Evolutionary conservation across 2,888 invertebrate genomes (phyloP), one percentile per base, ranked within the genome.

Genomic region (Parascotia fuliginaria): DNA sequence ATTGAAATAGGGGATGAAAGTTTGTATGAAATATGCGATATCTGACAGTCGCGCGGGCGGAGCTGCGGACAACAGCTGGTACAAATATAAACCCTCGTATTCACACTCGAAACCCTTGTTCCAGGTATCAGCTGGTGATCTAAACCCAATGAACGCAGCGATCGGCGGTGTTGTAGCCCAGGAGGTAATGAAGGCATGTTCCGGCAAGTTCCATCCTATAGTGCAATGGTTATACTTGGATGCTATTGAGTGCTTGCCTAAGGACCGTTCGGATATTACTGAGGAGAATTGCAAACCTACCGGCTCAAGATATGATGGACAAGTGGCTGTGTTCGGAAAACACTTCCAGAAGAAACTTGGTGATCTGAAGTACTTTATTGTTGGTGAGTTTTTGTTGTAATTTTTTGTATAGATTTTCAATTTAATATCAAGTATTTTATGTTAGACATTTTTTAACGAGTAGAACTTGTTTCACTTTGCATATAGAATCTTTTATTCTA

Each of bases 101-200:
- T 5, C 19, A n/a, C n/a, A n/a, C n/a, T n/a, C n/a, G n/a, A n/a
- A n/a, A n/a, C n/a, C n/a, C n/a, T n/a, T n/a, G n/a, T n/a, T n/a
- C n/a, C 71, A 92, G 87, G 93, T 95, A 9, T 94, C 95, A 36
- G 88, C 95, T 3, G 98, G 98, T 1, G 95, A 96, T 74, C 84
- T 97, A 24, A 96, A 96, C 77, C 98, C 99, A 0, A 95, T 99
- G 90, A 97, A 98, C 79, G 98, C 98, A 0, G 96, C 97, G 0
- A 96, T 99, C 69, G 99, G 99, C 40, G 99, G 99, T 13, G 94
- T 99, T 45, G 97, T 99, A 3, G 99, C 99, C 15, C 99, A 99
- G 88, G 99, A 99, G 91, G 98, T 97, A n/a, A 96, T 99, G 96
- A 99, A 99, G 92, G 98, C 98, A 0, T 98, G 98, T 87, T 97